phyloP scores from a whole-genome alignment of 2,888 invertebrate genomes.

The Exocentrus adspersus region DNA sequence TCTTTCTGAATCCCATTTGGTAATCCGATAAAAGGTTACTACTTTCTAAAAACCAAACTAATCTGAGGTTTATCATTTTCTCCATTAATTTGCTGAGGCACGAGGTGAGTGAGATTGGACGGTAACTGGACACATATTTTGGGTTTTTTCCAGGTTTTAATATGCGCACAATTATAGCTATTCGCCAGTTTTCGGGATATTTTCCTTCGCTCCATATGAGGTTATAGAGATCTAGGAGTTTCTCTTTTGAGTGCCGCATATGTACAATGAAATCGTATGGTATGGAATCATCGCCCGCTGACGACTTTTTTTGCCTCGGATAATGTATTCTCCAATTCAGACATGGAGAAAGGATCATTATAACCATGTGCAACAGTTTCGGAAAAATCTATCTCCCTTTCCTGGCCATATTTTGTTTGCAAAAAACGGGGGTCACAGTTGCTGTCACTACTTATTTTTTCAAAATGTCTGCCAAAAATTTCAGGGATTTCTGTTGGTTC shows the following conservation, averaged over 20 bases:
- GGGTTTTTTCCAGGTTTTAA: too few species aligned
- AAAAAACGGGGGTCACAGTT: neutral
- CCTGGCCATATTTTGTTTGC: neutral
- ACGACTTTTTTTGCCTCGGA: slow-evolving; percentile 3
- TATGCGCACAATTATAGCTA: too few species aligned
- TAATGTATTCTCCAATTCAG: neutral
- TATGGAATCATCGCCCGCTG: neutral
- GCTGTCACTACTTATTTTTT: neutral
- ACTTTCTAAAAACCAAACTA: neutral
- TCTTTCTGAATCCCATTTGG: slow-evolving; percentile 8
- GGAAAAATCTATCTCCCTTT: neutral
- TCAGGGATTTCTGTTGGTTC: neutral
- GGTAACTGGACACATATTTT: too few species aligned
- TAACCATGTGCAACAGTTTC: neutral
- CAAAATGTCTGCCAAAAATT: neutral
- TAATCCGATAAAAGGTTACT: neutral
- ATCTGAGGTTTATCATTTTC: slow-evolving; percentile 8
- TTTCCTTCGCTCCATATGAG: too few species aligned
- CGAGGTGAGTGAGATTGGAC: too few species aligned
- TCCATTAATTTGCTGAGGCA: neutral
- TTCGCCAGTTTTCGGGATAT: too few species aligned
- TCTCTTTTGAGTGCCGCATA: too few species aligned
- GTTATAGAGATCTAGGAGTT: too few species aligned
- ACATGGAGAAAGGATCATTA: neutral
- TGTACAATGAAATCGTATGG: neutral